Percentiles rank a stretch among this genome's conserved stretches.
Conservation (phyloP, 2,113 vertebrate species). For the Coracopsis vasa region DNA sequence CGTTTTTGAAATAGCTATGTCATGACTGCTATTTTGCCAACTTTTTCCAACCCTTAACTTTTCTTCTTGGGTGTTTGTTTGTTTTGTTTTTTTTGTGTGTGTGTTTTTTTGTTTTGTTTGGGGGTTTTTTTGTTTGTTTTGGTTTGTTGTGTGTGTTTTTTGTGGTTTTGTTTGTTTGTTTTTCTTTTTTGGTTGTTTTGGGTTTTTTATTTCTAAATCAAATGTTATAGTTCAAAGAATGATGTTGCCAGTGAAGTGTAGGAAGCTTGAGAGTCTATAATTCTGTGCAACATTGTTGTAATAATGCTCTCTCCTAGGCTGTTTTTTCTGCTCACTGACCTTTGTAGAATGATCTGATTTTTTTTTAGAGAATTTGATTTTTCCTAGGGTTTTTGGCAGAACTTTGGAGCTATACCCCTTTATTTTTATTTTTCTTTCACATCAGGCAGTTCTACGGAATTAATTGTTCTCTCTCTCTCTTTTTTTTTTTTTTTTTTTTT, state of each 20-base stretch:
- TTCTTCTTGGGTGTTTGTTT: not conserved
- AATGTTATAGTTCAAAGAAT: not conserved
- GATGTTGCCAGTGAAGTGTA: not conserved
- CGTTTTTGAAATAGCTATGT: not conserved
- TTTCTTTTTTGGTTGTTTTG: not conserved
- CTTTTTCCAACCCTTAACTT: not conserved
- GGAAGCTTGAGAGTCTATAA: not conserved
- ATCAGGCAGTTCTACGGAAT: not conserved
- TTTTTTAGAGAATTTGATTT: not conserved
- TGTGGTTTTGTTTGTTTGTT: fast-evolving
- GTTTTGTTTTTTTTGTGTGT: no score
- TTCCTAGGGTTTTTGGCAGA: not conserved
- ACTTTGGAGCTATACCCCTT: not conserved
- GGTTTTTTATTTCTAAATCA: not conserved
- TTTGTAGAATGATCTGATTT: not conserved
- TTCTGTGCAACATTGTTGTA: not conserved
- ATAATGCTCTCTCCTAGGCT: not conserved
- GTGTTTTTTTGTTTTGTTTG: no score
- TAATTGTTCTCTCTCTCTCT: not conserved
- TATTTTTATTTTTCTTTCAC: not conserved
- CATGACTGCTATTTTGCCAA: not conserved
- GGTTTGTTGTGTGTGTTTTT: not conserved
- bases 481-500: not conserved
- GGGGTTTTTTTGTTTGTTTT: fast-evolving
- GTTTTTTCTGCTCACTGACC: not conserved